Evolutionary conservation across 2,113 vertebrate species (phyloP), one percentile per base, ranked within the genome.

Genomic region (Leptocoma aspasia): DNA sequence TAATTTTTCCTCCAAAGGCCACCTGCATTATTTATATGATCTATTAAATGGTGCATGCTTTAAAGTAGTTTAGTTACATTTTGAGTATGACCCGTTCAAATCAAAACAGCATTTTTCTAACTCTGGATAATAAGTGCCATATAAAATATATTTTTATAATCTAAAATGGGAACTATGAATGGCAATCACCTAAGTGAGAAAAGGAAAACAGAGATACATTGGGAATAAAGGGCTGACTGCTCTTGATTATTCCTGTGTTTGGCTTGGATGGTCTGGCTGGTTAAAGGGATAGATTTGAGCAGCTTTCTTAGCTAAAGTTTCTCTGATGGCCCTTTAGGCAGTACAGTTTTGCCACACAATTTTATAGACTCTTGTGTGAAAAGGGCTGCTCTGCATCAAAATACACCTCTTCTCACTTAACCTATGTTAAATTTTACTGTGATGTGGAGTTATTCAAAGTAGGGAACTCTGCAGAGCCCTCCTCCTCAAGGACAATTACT

Each of bases 41-140:
- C 52, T 68, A 77, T 95, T 96, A 94, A 96, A 86, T 44, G 28
- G 31, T 71, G 49, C 57, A 82, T 71, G 82, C 56, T 94, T 86
- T 90, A 41, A 84, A 92, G 53, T 35, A 76, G 50, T 71, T 83
- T 71, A 64, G 79, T 86, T 79, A 82, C 35, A 75, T 91, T 94
- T 96, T 86, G 56, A 82, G 57, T 89, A 53, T 87, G 68, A 73
- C 47, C 52, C 81, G 50, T 92, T 84, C 76, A 86, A 92, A 92
- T 90, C 44, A 89, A 89, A 94, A 6, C 37, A 90, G 6, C 31
- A n/a, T 66, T 94, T 92, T 94, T 78, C 77, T 90, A 50, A 44
- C 30, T 89, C 59, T 83, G 39, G 33, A 78, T 80, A 90, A 89
- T 75, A 83, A 89, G 93, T 81, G 56, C 35, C 16, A 81, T 39